Base-by-base conservation (phyloP, 2,888 invertebrate species). In the Chalcis sispes region DNA sequence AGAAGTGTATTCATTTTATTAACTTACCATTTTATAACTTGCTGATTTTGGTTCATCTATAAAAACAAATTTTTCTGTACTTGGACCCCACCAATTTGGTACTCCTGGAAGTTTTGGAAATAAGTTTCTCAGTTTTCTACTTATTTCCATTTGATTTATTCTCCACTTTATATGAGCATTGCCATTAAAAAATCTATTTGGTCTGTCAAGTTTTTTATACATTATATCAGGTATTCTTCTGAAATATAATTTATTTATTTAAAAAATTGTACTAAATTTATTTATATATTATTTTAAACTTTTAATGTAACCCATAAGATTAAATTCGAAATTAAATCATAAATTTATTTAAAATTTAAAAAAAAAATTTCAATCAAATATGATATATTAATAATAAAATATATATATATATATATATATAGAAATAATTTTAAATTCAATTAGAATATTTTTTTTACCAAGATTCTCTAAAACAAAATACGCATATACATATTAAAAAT, bases 101-200 rank as follows among this genome's bases (percentile, higher is more conserved):
- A 95, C 91, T 82, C 93, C 92, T 77, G 89, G 88, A 1, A 95
- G 95, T 80, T 94, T 91, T 1, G 93, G 92, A 86, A 96, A 95
- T 52, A 94, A 83, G 84, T 92, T 92, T 18, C 96, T 90, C 13
- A 96, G 84, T 62, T 93, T 85, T 84, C 95, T 92, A 59, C 94
- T 94, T 36, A 93, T 91, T 83, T 91, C 90, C 91, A 96, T 94
- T 76, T 93, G 92, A 87, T 94, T 95, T 65, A 96, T 92, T 87
- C 94, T 93, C 96, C 95, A 94, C 80, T 80, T 79, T 69, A 90
- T 78, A 75, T 90, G 90, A 64, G 84, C 80, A 77, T 85, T 82
- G 8, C 79, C 79, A 23, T 81, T 71, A 18, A 72, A 29, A 0
- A 88, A 83, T 20, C n/a, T 82, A 82, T 80, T 83, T 4, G 4